These are phyloP conservation scores for Bhutanitis thaidina DNA, from an alignment of 2,888 invertebrate genomes.

Conservation along the genomic window DNA sequence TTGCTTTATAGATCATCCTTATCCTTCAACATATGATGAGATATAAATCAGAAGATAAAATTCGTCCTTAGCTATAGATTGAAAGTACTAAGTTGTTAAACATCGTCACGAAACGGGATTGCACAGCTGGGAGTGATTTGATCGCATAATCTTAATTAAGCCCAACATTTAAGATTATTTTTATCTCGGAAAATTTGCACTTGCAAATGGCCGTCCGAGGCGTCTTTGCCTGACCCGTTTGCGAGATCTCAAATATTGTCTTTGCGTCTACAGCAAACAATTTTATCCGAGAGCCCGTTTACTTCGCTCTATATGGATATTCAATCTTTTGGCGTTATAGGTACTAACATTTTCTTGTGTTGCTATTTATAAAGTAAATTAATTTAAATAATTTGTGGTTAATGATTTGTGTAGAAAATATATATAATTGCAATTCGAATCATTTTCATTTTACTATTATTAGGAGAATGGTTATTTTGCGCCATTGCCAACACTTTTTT, in stretches of 20 bases:
- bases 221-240: slow-evolving; percentile 67
- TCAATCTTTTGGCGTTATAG: slow-evolving; percentile 24
- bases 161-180: slow-evolving; percentile 57
- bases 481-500: too few relatives aligned
- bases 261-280: slow-evolving; percentile 57
- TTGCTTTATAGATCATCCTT: slow-evolving; percentile 1
- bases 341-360: too few relatives aligned
- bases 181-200: slow-evolving; percentile 75
- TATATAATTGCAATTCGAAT: too few relatives aligned
- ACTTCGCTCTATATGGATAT: slow-evolving; percentile 50
- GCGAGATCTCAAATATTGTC: slow-evolving; percentile 70
- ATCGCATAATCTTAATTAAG: slow-evolving; percentile 64
- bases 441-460: too few relatives aligned
- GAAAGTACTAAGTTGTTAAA: slow-evolving; percentile 21
- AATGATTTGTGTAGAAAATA: too few relatives aligned
- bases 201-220: slow-evolving; percentile 63
- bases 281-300: slow-evolving; percentile 66
- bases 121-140: slow-evolving; percentile 35
- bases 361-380: slow-evolving; percentile 6
- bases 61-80: slow-evolving; percentile 11
- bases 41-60: slow-evolving; percentile 18
- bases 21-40: slow-evolving; percentile 1
- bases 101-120: slow-evolving; percentile 32
- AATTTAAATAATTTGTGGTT: too few relatives aligned
- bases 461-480: too few relatives aligned